Percentiles rank a stretch among this genome's conserved stretches.
Conservation (phyloP, 2,113 vertebrate species). For the Rhea pennata region DNA sequence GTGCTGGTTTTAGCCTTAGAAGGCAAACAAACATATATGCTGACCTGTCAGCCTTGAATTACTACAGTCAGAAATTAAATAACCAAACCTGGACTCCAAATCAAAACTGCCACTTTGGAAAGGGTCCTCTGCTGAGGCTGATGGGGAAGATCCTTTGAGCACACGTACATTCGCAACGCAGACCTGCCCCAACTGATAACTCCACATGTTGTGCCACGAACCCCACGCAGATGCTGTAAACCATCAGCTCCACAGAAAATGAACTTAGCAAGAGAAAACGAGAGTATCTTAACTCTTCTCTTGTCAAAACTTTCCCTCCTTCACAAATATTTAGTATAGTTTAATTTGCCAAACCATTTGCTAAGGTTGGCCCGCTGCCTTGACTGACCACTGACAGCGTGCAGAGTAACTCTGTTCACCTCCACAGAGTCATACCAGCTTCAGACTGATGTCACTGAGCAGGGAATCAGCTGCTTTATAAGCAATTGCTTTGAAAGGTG, state of each 20-base stretch:
- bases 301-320: background rate
- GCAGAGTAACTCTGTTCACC: background rate
- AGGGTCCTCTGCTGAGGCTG: background rate
- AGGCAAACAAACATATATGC: rapidly evolving
- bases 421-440: background rate
- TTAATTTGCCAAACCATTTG: background rate
- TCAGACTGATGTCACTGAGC: background rate
- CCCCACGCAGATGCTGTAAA: background rate
- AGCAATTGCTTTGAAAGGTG: background rate
- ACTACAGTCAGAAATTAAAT: background rate
- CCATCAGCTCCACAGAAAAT: background rate
- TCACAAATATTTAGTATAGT: background rate
- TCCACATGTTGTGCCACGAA: background rate
- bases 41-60: background rate
- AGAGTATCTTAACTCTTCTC: background rate
- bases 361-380: background rate
- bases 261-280: background rate
- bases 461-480: background rate
- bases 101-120: background rate
- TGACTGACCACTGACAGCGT: rapidly evolving
- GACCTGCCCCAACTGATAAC: background rate
- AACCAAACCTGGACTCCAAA: background rate
- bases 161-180: rapidly evolving
- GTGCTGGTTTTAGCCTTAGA: background rate
- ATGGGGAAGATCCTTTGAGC: background rate